Conservation (phyloP, 2,113 vertebrate species). For the Tragelaphus imberbis region DNA sequence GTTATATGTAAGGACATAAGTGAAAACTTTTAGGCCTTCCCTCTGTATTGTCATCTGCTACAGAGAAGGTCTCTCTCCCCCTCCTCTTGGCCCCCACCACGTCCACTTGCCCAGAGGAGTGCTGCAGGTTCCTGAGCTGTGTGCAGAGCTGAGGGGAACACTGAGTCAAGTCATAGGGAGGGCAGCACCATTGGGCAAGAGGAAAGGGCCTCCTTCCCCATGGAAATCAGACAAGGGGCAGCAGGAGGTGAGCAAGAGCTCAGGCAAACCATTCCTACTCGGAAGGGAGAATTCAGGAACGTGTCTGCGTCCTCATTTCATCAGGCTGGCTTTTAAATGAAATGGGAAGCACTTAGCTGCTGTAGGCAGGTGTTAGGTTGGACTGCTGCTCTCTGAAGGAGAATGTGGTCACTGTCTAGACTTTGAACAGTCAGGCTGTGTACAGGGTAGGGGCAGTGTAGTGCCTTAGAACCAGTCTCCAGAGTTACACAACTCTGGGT, state of each 20-base stretch:
- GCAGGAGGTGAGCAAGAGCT: background rate
- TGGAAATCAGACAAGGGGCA: background rate
- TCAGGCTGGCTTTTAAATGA: background rate
- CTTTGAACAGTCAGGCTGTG: background rate
- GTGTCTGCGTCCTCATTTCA: background rate
- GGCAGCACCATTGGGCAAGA: background rate
- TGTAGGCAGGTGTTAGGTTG: background rate
- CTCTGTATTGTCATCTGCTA: background rate
- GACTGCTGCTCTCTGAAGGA: background rate
- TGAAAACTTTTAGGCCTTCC: background rate
- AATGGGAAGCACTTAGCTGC: background rate
- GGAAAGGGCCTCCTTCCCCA: background rate
- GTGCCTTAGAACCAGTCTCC: background rate
- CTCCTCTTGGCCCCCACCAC: background rate
- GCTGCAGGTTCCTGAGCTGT: background rate
- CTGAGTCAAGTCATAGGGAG: background rate
- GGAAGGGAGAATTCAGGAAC: background rate
- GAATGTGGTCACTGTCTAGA: background rate
- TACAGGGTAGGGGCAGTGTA: background rate
- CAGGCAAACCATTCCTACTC: background rate
- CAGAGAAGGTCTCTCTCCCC: background rate
- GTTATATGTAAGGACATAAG: accelerated
- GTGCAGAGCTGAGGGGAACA: too few relatives aligned
- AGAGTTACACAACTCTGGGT: background rate
- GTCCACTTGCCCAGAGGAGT: background rate